Conservation (phyloP, 2,888 invertebrate species). For the Trissonchulus latispiculum region DNA sequence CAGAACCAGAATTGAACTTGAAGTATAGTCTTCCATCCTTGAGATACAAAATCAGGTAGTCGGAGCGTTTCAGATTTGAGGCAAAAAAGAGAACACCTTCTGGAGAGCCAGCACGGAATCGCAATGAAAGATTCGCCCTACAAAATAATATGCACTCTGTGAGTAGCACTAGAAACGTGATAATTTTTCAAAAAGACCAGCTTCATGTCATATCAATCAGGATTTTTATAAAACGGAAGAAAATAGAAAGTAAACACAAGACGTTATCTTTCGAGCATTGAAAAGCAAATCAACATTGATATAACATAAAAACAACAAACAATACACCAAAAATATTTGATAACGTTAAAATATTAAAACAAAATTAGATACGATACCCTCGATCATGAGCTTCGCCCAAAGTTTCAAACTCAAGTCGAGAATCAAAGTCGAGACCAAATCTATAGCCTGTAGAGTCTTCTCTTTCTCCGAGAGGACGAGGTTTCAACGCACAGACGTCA, state of each 20-base stretch:
- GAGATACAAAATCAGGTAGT: constrained; percentile 76
- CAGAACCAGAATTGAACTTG: constrained; percentile 70
- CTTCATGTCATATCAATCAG: too few relatives aligned
- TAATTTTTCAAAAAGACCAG: too few relatives aligned
- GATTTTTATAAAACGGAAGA: too few relatives aligned
- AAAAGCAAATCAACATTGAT: too few relatives aligned
- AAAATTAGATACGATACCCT: too few relatives aligned
- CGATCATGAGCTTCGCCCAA: constrained; percentile 37
- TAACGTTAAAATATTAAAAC: too few relatives aligned
- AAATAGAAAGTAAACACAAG: too few relatives aligned
- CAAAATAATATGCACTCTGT: too few relatives aligned
- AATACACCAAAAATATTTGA: too few relatives aligned
- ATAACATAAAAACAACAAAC: too few relatives aligned
- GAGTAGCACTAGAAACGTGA: too few relatives aligned
- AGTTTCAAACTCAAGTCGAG: constrained; percentile 43
- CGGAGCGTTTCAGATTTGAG: constrained; percentile 51
- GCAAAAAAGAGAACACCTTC: constrained; percentile 76
- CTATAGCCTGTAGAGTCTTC: constrained; percentile 39
- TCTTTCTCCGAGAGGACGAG: constrained; percentile 30
- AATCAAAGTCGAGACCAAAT: constrained; percentile 44
- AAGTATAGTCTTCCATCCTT: constrained; percentile 71
- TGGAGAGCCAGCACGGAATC: constrained; percentile 63
- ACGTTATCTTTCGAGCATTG: too few relatives aligned
- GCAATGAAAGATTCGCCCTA: constrained; percentile 58
- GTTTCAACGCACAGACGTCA: constrained; percentile 34